Conservation (phyloP, 2,888 invertebrate genomes). For the Acleris holmiana region DNA sequence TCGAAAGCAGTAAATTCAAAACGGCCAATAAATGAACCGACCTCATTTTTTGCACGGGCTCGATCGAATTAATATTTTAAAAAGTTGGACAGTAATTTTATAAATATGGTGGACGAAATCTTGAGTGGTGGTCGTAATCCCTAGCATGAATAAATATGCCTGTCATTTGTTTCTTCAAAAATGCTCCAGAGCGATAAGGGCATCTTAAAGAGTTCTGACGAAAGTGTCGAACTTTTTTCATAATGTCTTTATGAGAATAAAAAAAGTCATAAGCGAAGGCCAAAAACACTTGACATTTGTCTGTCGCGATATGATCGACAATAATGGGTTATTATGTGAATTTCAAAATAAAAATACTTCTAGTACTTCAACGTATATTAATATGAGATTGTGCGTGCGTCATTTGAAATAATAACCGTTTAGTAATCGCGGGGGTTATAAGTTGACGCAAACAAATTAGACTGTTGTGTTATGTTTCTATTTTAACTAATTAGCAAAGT, state of each 20-base stretch:
- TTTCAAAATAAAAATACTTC: not conserved
- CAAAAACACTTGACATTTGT: constrained; percentile 61
- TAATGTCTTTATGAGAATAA: constrained; percentile 54
- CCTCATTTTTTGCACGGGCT: constrained; percentile 55
- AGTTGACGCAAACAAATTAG: constrained; percentile 20
- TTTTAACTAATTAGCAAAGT: constrained; percentile 15
- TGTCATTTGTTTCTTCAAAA: constrained; percentile 26
- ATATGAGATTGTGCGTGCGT: constrained; percentile 9
- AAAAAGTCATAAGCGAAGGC: constrained; percentile 46
- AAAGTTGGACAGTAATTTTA: constrained; percentile 15
- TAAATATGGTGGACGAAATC: constrained; percentile 5
- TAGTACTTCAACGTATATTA: not conserved
- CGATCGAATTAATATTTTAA: constrained; percentile 40
- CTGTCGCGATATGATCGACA: constrained; percentile 28
- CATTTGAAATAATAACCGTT: constrained; percentile 8
- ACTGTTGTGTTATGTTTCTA: not conserved
- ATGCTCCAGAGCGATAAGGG: constrained; percentile 22
- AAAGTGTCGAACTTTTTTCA: constrained; percentile 64
- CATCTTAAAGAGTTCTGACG: constrained; percentile 29
- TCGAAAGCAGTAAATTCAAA: constrained; percentile 77
- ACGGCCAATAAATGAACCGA: constrained; percentile 71
- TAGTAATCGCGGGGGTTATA: not conserved
- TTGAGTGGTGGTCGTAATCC: constrained; percentile 10
- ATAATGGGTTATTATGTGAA: constrained; percentile 1
- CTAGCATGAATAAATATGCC: constrained; percentile 16